Conservation (phyloP, 1,140 invertebrate genomes). For the Bombus fervidus region DNA sequence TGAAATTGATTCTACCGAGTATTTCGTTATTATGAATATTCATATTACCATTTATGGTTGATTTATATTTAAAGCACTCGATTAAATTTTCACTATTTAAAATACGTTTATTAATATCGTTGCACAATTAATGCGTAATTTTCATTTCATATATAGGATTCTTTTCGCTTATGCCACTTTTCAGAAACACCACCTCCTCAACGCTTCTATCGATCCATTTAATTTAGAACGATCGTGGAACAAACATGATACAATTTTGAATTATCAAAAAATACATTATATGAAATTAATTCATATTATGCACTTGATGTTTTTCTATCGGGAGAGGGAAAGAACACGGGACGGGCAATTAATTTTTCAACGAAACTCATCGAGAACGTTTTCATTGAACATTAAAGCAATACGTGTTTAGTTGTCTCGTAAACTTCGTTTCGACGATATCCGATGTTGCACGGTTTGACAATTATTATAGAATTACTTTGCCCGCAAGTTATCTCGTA, state of each 20-base stretch:
- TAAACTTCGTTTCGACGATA: slow-evolving; percentile 4
- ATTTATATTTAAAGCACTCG: background rate
- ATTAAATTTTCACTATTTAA: background rate
- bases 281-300: background rate
- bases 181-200: background rate
- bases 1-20: background rate
- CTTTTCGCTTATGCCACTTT: background rate
- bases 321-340: background rate
- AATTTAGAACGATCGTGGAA: background rate
- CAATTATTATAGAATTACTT: slow-evolving; percentile 41
- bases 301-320: background rate
- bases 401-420: slow-evolving; percentile 1
- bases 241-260: background rate
- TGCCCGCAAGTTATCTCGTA: slow-evolving; percentile 2
- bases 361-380: background rate
- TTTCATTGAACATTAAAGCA: slow-evolving; percentile 30
- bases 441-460: background rate
- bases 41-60: background rate
- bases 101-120: background rate
- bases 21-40: background rate
- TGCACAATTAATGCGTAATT: too few species aligned
- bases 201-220: background rate
- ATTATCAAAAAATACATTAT: background rate
- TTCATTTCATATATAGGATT: background rate
- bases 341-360: background rate